phyloP scores from a whole-genome alignment of 1,140 invertebrate genomes.

The Varroa destructor region DNA sequence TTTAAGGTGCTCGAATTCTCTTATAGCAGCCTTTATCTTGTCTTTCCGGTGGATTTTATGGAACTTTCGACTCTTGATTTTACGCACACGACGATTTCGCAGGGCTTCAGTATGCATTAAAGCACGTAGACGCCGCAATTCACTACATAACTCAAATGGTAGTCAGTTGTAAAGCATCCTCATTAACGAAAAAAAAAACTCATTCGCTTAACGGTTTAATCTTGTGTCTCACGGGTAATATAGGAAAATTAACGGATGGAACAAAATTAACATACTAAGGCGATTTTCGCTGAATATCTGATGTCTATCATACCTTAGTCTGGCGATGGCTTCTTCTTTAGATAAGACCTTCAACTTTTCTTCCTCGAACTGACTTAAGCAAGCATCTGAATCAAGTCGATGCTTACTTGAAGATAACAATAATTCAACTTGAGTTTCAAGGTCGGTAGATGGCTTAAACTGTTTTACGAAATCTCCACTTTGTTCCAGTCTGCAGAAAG shows the following conservation, averaged over 20 bases:
- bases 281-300: no score
- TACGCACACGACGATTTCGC: constrained; percentile 1
- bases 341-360: neutral
- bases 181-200: no score
- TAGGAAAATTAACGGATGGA: no score
- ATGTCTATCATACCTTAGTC: neutral
- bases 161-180: no score
- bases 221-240: no score
- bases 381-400: constrained; percentile 17
- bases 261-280: no score
- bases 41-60: neutral
- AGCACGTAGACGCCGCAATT: neutral
- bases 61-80: constrained; percentile 22
- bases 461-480: constrained; percentile 12
- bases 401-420: constrained; percentile 14
- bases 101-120: constrained; percentile 14
- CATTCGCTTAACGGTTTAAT: no score
- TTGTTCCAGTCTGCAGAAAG: neutral
- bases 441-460: constrained; percentile 13
- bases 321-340: neutral
- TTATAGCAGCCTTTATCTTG: constrained; percentile 10
- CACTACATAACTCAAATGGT: neutral
- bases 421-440: neutral
- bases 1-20: constrained; percentile 20
- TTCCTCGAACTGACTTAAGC: constrained; percentile 9